Evolutionary conservation across 2,797 vertebrate species (phyloP).

Genomic region (Melanotaenia parkinsoni): DNA sequence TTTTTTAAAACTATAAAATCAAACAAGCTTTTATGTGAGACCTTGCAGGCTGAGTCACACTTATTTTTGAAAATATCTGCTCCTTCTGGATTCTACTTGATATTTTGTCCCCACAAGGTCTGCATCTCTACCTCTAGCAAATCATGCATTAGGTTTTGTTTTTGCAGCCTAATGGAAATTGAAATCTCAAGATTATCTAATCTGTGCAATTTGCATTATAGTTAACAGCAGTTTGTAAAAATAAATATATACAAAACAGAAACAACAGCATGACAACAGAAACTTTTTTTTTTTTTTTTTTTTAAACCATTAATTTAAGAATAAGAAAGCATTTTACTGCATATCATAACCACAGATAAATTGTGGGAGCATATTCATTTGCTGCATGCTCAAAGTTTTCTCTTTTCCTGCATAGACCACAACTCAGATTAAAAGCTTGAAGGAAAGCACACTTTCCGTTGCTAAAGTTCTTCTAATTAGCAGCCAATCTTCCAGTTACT

Average conservation of each 20-base stretch:
- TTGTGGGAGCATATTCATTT: not conserved
- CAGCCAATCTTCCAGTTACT: not conserved
- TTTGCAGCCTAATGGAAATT: not conserved
- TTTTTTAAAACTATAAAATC: not conserved
- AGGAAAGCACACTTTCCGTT: not conserved
- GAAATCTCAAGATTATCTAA: not conserved
- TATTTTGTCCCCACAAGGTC: not conserved
- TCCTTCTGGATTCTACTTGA: constrained; percentile 61
- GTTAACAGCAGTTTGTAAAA: not conserved
- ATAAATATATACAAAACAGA: not conserved
- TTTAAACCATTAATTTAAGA: not conserved
- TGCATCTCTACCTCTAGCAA: not conserved
- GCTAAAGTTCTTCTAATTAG: constrained; percentile 11
- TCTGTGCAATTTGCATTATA: not conserved
- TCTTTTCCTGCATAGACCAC: constrained; percentile 4
- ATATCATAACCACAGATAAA: not conserved
- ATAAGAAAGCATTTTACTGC: not conserved
- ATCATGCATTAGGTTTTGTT: not conserved
- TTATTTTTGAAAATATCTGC: constrained; percentile 48
- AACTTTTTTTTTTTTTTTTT: not conserved
- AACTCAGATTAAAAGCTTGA: constrained; percentile 1
- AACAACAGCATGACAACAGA: not conserved
- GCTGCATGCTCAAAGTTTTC: not conserved
- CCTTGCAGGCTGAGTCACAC: constrained; percentile 34
- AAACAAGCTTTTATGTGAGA: constrained; percentile 1